Percentiles rank a stretch among this genome's conserved stretches.
Evolutionary conservation across 2,797 vertebrate genomes (phyloP).

Genomic region (Chaetophractus vellerosus): DNA sequence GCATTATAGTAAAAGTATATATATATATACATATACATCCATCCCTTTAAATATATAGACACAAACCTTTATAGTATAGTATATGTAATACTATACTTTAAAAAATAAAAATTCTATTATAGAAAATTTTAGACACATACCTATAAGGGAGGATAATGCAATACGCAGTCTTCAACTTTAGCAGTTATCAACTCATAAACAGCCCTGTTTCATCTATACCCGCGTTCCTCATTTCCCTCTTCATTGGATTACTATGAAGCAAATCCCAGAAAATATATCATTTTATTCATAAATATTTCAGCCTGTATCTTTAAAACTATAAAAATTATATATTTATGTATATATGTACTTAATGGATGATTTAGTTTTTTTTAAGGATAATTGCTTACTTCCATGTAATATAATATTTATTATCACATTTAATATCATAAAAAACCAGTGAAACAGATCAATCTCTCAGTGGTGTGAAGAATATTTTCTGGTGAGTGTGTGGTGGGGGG

Average conservation of each 20-base stretch:
- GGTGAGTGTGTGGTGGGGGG: too few relatives aligned
- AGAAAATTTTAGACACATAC: neutral
- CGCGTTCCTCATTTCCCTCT: neutral
- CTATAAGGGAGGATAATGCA: neutral
- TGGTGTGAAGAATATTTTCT: neutral
- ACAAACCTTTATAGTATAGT: neutral
- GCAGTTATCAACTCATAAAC: neutral
- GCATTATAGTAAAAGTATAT: neutral
- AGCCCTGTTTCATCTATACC: neutral
- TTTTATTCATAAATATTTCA: neutral
- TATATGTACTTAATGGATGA: neutral
- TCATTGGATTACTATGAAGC: neutral
- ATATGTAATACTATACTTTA: neutral
- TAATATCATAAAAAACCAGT: neutral
- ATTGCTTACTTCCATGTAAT: neutral
- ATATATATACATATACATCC: neutral
- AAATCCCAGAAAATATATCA: neutral
- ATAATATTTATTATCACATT: neutral
- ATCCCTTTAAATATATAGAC: neutral
- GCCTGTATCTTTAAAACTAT: neutral
- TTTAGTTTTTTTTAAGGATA: neutral
- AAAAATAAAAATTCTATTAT: neutral
- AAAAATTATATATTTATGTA: neutral
- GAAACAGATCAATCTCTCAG: neutral
- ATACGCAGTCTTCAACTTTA: neutral